These are phyloP conservation scores for Aselliscus stoliczkanus DNA, from an alignment of 2,797 vertebrate species.

Conservation along the genomic window DNA sequence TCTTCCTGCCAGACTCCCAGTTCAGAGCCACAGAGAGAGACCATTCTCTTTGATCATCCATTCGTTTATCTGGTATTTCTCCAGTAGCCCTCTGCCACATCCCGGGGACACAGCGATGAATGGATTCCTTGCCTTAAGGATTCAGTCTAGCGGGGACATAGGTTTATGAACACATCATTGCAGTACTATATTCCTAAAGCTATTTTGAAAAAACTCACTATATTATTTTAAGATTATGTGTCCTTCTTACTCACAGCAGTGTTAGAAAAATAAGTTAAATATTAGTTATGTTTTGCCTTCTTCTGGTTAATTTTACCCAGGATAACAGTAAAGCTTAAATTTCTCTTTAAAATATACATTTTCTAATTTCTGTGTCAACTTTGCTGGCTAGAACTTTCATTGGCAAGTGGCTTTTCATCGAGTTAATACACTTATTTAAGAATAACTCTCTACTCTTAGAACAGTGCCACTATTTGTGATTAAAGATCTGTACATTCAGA, in stretches of 20 bases:
- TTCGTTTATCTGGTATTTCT: neutral
- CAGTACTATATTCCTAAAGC: neutral
- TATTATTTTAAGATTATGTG: neutral
- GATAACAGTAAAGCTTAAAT: neutral
- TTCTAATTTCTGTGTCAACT: neutral
- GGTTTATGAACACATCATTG: neutral
- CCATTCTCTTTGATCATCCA: neutral
- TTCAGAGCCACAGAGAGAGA: neutral
- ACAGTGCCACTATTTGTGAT: neutral
- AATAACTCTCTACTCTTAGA: neutral
- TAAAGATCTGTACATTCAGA: neutral
- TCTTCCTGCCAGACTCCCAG: neutral
- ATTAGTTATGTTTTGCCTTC: neutral
- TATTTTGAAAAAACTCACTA: neutral
- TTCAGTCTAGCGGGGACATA: neutral
- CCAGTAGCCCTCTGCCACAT: neutral
- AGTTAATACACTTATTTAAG: neutral
- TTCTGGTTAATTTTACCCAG: neutral
- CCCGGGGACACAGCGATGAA: neutral
- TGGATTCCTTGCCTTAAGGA: neutral
- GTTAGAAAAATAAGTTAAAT: neutral
- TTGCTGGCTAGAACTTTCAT: neutral
- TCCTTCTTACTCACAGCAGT: neutral
- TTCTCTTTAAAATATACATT: neutral
- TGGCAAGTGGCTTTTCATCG: neutral